Evolutionary conservation across 37 sponge, comb jelly and placozoan species (phyloP), one percentile per base, ranked within the genome.

Genomic region (Ianthella basta): DNA sequence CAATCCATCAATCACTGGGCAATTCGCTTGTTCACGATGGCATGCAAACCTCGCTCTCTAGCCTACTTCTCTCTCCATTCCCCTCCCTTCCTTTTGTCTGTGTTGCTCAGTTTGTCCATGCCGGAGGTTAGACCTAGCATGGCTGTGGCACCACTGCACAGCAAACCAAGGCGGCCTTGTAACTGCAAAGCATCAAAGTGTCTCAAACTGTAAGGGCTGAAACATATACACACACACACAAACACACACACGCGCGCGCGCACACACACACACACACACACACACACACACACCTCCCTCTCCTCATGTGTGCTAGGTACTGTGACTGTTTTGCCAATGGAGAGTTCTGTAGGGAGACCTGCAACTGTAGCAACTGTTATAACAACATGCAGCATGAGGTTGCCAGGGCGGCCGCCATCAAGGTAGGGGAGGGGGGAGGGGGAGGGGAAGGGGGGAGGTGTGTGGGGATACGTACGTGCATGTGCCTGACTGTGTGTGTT

Each of bases 251-350:
- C 36, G 50, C 35, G 79, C 36, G 50, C 36, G 50, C 24, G n/a
- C 36, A 35, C 18, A 3, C 35, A 23, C 36, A 38, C 36, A 29
- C 36, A 15, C 44, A 39, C 36, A 38, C 36, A 41, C 35, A 23
- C 36, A 23, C 36, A 15, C 24, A 23, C 35, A 41, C 4, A 23
- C 34, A 24, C 29, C n/a, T 18, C 50, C 50, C 50, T 44, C 50
- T 44, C 50, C 50, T 44, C 8, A 3, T 3, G 50, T 44, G 50
- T 8, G 8, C 8, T 60, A 96, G 96, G 23, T 96, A 97, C 67
- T 97, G 98, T 86, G 98, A 97, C 80, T 97, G 98, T 73, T 97
- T 97, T 93, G 98, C 98, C 18, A 97, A 97, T 87, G 98, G 98
- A 60, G 98, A 97, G 86, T 97, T 97, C 55, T 97, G 98, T 72